Evolutionary conservation across 2,113 vertebrate genomes (phyloP).

Genomic region (Perccottus glenii): DNA sequence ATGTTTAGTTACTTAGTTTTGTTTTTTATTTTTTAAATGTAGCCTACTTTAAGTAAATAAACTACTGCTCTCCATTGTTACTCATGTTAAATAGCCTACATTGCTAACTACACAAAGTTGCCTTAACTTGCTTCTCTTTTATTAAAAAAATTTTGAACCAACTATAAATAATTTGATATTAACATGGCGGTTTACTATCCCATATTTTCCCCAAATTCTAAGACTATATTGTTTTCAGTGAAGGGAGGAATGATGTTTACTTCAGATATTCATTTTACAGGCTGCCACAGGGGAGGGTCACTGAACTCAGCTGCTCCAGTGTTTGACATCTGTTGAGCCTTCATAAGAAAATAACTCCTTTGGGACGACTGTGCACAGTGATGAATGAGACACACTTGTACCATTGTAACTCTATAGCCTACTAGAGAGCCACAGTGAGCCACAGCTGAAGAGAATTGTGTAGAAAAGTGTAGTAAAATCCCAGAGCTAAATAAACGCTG

Average conservation of each 20-base stretch:
- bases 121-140: too few relatives aligned
- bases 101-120: too few relatives aligned
- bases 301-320: conserved; percentile 40
- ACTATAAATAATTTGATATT: too few relatives aligned
- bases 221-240: conserved; percentile 10
- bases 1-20: too few relatives aligned
- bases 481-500: conserved; percentile 9
- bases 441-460: conserved; percentile 4
- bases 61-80: too few relatives aligned
- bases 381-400: conserved; percentile 1
- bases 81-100: too few relatives aligned
- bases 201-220: not conserved
- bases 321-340: conserved; percentile 47
- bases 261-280: conserved; percentile 46
- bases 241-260: conserved; percentile 26
- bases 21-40: too few relatives aligned
- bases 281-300: conserved; percentile 13
- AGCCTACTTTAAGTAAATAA: too few relatives aligned
- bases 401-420: conserved; percentile 22
- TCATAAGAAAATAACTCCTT: conserved; percentile 36
- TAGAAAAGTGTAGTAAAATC: conserved; percentile 19
- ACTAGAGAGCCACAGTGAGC: not conserved
- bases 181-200: too few relatives aligned
- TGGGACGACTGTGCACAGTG: not conserved
- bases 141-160: too few relatives aligned